Conservation (phyloP, 2,113 vertebrate genomes). For the Pleuronectes platessa region DNA sequence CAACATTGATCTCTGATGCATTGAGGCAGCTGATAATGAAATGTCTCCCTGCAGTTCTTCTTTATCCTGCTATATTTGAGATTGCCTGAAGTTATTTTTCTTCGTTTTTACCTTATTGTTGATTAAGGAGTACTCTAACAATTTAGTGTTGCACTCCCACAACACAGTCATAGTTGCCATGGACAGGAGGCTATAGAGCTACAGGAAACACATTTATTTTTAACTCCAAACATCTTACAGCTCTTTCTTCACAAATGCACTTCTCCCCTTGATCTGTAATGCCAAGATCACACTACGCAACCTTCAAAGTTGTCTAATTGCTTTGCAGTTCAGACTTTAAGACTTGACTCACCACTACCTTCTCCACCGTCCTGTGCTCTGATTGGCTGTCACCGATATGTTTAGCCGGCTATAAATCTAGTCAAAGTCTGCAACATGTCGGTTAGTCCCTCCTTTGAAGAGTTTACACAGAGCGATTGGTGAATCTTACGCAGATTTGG, state of each 20-base stretch:
- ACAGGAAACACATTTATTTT: too few species aligned
- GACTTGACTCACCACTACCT: not conserved
- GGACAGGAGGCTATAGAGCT: not conserved
- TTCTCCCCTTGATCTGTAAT: too few species aligned
- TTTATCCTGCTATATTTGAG: slow-evolving; percentile 23
- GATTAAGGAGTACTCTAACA: not conserved
- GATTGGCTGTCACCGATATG: too few species aligned
- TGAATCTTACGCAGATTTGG: too few species aligned
- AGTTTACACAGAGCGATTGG: not conserved
- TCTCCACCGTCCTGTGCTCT: too few species aligned
- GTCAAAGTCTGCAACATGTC: not conserved
- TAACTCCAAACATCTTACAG: too few species aligned
- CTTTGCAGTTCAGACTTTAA: not conserved
- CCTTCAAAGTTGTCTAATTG: not conserved
- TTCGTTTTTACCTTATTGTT: not conserved
- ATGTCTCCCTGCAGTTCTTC: slow-evolving; percentile 29
- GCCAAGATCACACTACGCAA: too few species aligned
- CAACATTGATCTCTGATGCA: slow-evolving; percentile 48
- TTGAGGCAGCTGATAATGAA: slow-evolving; percentile 53
- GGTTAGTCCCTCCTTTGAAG: too few species aligned
- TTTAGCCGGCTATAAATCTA: not conserved
- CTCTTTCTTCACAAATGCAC: too few species aligned
- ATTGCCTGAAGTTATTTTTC: not conserved
- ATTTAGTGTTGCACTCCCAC: not conserved
- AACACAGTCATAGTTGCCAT: not conserved